phyloP scores from a whole-genome alignment of 2,113 vertebrate genomes.

The Pelmatolapia mariae region DNA sequence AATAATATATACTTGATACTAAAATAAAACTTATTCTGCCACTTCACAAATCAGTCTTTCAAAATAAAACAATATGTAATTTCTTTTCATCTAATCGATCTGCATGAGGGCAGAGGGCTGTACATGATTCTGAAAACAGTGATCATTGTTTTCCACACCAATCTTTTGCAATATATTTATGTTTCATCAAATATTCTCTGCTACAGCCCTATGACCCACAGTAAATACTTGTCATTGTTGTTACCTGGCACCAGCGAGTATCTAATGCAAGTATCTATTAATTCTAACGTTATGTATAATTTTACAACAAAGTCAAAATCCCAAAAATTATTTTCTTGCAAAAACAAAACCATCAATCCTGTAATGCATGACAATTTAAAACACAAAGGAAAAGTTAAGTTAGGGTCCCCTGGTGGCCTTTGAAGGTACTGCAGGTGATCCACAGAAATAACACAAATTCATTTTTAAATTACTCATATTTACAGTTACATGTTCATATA shows the following conservation, averaged over 20 bases:
- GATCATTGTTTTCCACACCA: background rate
- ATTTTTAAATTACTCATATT: background rate
- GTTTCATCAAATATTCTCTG: background rate
- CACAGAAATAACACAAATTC: background rate
- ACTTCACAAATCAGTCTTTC: background rate
- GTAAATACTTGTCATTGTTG: background rate
- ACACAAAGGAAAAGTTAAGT: background rate
- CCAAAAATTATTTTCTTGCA: background rate
- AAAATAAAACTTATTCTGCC: background rate
- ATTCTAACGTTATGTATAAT: background rate
- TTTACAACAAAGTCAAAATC: background rate
- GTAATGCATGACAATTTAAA: background rate
- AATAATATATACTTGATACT: background rate
- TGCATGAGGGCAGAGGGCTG: background rate
- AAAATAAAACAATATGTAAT: fast-evolving
- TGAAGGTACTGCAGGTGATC: background rate
- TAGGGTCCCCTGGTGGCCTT: too few relatives aligned
- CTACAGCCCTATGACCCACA: background rate
- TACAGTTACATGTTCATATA: background rate
- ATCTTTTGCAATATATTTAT: background rate
- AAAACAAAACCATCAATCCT: background rate
- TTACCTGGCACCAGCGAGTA: background rate
- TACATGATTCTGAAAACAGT: background rate
- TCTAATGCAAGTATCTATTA: background rate
- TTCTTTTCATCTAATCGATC: background rate